A percentile compares a stretch with the other conserved stretches of the same genome.
These are phyloP conservation scores for Natrix natrix DNA, from an alignment of 2,797 vertebrate species.

Conservation along the genomic window DNA sequence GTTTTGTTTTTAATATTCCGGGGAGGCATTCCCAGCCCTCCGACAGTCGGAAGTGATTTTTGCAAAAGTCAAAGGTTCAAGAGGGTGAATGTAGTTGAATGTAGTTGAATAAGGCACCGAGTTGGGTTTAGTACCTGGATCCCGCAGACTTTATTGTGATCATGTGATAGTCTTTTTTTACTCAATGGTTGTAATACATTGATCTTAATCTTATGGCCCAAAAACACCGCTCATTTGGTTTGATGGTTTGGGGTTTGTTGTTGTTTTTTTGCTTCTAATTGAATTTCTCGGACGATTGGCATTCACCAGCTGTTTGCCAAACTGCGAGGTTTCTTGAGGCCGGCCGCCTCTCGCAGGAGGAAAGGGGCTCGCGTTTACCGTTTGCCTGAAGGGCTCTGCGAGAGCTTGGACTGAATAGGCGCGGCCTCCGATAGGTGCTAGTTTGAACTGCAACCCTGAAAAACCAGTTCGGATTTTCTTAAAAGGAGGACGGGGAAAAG, in stretches of 20 bases:
- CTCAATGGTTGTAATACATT: neutral
- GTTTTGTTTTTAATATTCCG: neutral
- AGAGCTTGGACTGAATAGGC: neutral
- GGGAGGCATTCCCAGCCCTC: conserved; percentile 3
- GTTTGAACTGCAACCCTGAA: neutral
- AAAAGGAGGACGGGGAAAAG: neutral
- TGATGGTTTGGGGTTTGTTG: neutral
- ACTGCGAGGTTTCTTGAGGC: neutral
- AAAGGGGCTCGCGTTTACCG: neutral
- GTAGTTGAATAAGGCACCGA: neutral
- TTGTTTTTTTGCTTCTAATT: neutral
- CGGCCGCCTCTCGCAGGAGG: neutral
- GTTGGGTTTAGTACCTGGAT: neutral
- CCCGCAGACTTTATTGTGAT: neutral
- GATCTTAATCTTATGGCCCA: neutral
- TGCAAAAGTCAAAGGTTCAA: neutral
- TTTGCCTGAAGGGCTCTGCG: neutral
- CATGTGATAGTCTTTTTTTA: neutral
- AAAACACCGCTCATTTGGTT: too few species aligned
- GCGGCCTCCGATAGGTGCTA: neutral
- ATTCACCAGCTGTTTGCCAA: neutral
- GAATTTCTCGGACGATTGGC: neutral
- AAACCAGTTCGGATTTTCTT: neutral
- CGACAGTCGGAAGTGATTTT: neutral
- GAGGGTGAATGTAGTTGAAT: neutral